A percentile compares a stretch with the other conserved stretches of the same genome.
Conservation (phyloP, 2,888 invertebrate species). For the Agrochola litura region DNA sequence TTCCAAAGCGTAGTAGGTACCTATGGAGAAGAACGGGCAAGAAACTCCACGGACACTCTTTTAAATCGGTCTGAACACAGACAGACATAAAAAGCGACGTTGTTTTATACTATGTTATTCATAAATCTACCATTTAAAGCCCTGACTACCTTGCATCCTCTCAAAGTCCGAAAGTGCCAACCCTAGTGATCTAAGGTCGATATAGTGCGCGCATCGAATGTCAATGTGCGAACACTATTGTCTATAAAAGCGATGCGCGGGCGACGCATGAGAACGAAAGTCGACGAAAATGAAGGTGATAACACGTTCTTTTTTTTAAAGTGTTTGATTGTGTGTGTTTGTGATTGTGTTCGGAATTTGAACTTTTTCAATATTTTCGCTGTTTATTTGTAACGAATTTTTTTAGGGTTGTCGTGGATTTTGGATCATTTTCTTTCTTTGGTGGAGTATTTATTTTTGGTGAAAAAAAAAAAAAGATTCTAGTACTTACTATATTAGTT, state of each 20-base stretch:
- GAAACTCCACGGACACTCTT: too few relatives aligned
- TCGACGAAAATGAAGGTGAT: slow-evolving; percentile 89
- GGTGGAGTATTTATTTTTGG: background rate
- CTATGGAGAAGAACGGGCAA: too few relatives aligned
- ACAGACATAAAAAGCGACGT: too few relatives aligned
- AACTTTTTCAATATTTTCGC: background rate
- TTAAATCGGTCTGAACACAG: too few relatives aligned
- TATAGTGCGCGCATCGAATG: slow-evolving; percentile 79
- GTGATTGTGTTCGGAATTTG: slow-evolving; percentile 55
- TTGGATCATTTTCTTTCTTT: background rate
- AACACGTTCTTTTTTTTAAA: slow-evolving; percentile 77
- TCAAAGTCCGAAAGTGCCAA: slow-evolving; percentile 29
- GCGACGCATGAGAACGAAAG: slow-evolving; percentile 79
- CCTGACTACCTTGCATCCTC: slow-evolving; percentile 29
- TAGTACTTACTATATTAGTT: background rate
- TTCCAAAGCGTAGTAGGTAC: too few relatives aligned
- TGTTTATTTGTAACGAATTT: background rate
- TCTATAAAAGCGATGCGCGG: slow-evolving; percentile 85
- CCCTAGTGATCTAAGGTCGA: slow-evolving; percentile 80
- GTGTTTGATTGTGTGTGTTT: slow-evolving; percentile 65
- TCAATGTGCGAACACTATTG: slow-evolving; percentile 79
- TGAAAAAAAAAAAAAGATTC: background rate
- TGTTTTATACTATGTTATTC: background rate
- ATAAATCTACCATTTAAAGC: background rate
- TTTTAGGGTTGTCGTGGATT: background rate